phyloP scores from a whole-genome alignment of 2,888 invertebrate genomes.

The Emmelina monodactyla region DNA sequence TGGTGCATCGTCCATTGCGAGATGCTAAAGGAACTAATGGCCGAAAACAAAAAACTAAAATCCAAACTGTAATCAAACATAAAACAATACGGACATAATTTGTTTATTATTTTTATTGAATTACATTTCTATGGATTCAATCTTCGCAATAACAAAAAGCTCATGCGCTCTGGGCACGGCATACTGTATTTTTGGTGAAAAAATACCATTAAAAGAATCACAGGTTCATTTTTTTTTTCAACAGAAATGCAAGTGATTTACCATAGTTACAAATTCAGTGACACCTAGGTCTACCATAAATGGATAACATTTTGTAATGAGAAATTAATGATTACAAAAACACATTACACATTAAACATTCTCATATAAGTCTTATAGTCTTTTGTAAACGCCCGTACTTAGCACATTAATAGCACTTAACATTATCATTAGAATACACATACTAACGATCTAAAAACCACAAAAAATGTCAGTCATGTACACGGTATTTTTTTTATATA shows the following conservation, averaged over 20 bases:
- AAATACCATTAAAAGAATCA: conserved; percentile 54
- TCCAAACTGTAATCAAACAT: conserved; percentile 25
- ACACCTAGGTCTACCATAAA: conserved; percentile 57
- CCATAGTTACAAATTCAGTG: conserved; percentile 55
- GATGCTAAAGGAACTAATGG: conserved; percentile 33
- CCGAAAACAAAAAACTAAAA: conserved; percentile 23
- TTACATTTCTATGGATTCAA: neutral
- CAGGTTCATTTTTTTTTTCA: conserved; percentile 61
- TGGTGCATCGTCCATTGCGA: conserved; percentile 30
- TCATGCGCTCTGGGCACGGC: neutral
- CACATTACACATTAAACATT: conserved; percentile 60
- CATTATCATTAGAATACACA: conserved; percentile 35
- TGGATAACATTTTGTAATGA: conserved; percentile 47
- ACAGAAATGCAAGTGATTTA: conserved; percentile 61
- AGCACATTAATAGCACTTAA: conserved; percentile 56
- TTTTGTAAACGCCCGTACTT: conserved; percentile 45
- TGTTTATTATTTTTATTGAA: neutral
- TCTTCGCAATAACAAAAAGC: neutral
- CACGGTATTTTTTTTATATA: conserved; percentile 22
- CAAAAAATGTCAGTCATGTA: conserved; percentile 32
- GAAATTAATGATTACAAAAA: conserved; percentile 63
- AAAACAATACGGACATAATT: conserved; percentile 13
- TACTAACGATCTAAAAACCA: conserved; percentile 26
- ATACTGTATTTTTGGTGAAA: conserved; percentile 12
- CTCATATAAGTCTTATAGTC: conserved; percentile 65